These are phyloP conservation scores for Catharus minimus DNA, from an alignment of 2,113 vertebrate genomes.

Conservation along the genomic window DNA sequence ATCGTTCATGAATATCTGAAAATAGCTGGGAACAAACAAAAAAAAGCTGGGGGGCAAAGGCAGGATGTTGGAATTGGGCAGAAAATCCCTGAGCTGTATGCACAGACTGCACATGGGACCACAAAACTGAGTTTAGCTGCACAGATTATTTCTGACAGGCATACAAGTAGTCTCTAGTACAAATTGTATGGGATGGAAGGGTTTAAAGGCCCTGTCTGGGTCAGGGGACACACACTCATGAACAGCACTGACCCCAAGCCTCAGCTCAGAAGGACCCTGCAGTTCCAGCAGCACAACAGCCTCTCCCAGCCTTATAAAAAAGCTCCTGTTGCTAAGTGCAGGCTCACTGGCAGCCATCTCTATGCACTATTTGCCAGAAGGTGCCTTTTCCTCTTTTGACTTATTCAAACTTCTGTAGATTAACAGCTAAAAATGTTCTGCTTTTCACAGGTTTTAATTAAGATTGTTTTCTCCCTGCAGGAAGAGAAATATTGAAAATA, in stretches of 20 bases:
- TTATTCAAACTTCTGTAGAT: slow-evolving; percentile 61
- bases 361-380: slow-evolving; percentile 45
- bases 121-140: not conserved
- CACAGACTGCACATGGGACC: not conserved
- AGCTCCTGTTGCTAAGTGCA: slow-evolving; percentile 45
- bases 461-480: slow-evolving; percentile 55
- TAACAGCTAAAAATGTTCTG: slow-evolving; percentile 52
- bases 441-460: slow-evolving; percentile 68
- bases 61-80: not conserved
- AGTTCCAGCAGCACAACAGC: not conserved
- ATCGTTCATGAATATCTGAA: not conserved
- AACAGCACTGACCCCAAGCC: not conserved
- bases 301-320: not conserved
- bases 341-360: slow-evolving; percentile 13
- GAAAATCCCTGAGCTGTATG: not conserved
- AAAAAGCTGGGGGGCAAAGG: not conserved
- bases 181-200: not conserved
- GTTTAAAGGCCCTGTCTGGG: not conserved
- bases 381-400: slow-evolving; percentile 45
- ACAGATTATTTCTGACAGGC: not conserved
- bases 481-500: slow-evolving; percentile 56
- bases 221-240: not conserved
- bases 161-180: not conserved
- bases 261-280: not conserved
- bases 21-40: not conserved